Evolutionary conservation across 1,140 invertebrate species (phyloP).

Genomic region (Meloidogyne floridensis): DNA sequence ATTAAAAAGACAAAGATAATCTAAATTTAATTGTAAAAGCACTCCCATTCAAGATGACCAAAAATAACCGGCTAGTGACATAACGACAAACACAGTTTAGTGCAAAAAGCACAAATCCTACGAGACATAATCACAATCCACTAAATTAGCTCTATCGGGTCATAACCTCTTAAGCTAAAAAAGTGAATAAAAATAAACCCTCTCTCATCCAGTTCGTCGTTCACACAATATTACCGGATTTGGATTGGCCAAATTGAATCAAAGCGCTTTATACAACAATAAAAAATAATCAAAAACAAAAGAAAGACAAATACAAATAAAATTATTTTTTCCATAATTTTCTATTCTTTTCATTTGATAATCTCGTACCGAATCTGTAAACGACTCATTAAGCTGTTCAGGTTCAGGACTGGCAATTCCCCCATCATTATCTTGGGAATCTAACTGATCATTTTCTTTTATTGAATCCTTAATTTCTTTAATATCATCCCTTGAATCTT

Average conservation of each 20-base stretch:
- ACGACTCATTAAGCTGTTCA: constrained; percentile 11
- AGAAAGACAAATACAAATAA: not conserved
- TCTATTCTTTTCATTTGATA: not conserved
- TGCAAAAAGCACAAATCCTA: too few relatives aligned
- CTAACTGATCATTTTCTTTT: not conserved
- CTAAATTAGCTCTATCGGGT: too few relatives aligned
- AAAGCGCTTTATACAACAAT: constrained; percentile 11
- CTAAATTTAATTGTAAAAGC: not conserved
- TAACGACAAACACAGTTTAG: not conserved
- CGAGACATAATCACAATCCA: too few relatives aligned
- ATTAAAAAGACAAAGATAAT: not conserved
- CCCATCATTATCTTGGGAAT: not conserved
- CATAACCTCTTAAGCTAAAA: too few relatives aligned
- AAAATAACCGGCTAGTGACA: not conserved
- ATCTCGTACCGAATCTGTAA: not conserved
- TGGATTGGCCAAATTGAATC: not conserved
- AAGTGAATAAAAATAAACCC: too few relatives aligned
- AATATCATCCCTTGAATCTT: not conserved
- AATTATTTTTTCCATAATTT: not conserved
- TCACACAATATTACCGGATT: not conserved
- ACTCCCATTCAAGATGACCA: not conserved
- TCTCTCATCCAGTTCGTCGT: not conserved
- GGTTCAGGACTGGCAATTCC: constrained; percentile 22
- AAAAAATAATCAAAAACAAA: not conserved
- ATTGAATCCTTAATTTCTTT: not conserved